Evolutionary conservation across 2,888 invertebrate species (phyloP).

Genomic region (Linnaemya tessellans): DNA sequence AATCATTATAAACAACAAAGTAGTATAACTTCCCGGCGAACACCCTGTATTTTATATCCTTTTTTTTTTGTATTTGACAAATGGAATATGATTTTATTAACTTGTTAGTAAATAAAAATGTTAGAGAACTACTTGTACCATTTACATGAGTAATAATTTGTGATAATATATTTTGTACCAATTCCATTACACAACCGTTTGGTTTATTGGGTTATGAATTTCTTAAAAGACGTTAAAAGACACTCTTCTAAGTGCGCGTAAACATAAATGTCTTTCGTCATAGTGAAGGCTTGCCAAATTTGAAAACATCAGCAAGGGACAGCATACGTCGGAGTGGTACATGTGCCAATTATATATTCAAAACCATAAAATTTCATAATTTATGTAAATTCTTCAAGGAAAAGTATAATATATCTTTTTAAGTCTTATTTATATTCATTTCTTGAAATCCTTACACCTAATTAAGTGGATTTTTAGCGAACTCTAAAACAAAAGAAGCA

Average conservation of each 20-base stretch:
- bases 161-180: no score
- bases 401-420: slow-evolving; percentile 2
- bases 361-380: slow-evolving; percentile 51
- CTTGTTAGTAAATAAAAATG: no score
- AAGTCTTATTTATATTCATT: slow-evolving; percentile 5
- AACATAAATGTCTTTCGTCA: background rate
- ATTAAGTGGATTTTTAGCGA: slow-evolving; percentile 40
- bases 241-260: background rate
- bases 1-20: no score
- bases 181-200: no score
- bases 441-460: slow-evolving; percentile 29
- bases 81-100: no score
- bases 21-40: no score
- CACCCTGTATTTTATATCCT: no score
- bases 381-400: slow-evolving; percentile 25
- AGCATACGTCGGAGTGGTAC: background rate
- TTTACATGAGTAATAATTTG: no score
- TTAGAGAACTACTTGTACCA: no score
- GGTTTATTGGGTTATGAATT: no score
- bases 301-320: background rate
- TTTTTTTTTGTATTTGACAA: no score
- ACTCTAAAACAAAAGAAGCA: slow-evolving; percentile 10
- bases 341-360: slow-evolving; percentile 32
- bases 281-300: background rate
- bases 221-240: background rate